A percentile compares a stretch with the other conserved stretches of the same genome.
Evolutionary conservation across 2,113 vertebrate species (phyloP).

Genomic region (Oryzias javanicus): DNA sequence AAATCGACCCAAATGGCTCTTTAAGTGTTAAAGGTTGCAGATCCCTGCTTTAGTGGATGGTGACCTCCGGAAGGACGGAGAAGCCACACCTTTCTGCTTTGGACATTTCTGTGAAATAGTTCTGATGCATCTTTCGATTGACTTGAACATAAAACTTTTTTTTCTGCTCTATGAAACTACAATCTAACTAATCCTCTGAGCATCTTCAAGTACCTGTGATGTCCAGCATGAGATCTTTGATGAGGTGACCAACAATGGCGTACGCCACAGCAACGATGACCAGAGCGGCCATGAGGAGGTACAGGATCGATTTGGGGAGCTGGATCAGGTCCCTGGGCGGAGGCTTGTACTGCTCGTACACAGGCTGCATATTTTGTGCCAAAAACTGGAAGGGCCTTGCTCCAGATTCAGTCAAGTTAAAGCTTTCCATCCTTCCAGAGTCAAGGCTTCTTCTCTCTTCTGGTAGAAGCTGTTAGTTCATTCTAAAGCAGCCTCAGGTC

Average conservation of each 20-base stretch:
- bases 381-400: slow-evolving; percentile 57
- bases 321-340: slow-evolving; percentile 76
- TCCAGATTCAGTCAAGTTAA: slow-evolving; percentile 55
- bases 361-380: slow-evolving; percentile 61
- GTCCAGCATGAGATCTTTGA: slow-evolving; percentile 82
- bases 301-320: slow-evolving; percentile 77
- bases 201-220: slow-evolving; percentile 70
- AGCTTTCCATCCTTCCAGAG: slow-evolving; percentile 54
- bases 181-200: not conserved
- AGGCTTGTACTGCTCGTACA: slow-evolving; percentile 79
- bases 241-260: slow-evolving; percentile 83
- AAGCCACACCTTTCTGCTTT: no score
- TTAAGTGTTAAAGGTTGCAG: no score
- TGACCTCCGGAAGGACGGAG: no score
- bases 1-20: no score
- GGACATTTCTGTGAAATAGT: no score
- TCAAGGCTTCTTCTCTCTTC: slow-evolving; percentile 6
- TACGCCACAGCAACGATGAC: slow-evolving; percentile 82
- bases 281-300: slow-evolving; percentile 77
- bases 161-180: not conserved
- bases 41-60: no score
- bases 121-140: not conserved
- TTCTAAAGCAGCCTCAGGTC: not conserved
- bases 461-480: slow-evolving; percentile 17
- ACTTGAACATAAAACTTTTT: not conserved